Evolutionary conservation across 2,888 invertebrate species (phyloP).

Genomic region (Aspidiotus rigidus): DNA sequence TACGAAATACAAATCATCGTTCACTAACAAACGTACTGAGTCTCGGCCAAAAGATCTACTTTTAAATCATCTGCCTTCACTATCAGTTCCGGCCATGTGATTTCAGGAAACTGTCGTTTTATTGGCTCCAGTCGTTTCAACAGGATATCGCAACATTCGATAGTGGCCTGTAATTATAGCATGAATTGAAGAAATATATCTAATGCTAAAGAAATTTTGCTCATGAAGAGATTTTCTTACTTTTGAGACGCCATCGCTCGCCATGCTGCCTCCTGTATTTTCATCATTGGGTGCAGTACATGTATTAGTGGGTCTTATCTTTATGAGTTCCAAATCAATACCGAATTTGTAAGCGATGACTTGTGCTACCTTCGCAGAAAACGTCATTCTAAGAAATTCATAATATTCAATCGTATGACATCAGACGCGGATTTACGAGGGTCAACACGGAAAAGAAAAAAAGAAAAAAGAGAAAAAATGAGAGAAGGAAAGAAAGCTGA

Average conservation of each 20-base stretch:
- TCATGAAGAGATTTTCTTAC: slow-evolving; percentile 34
- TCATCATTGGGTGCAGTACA: slow-evolving; percentile 43
- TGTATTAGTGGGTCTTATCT: slow-evolving; percentile 43
- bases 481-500: too few relatives aligned
- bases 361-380: slow-evolving; percentile 41
- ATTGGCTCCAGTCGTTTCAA: slow-evolving; percentile 59
- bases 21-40: too few relatives aligned
- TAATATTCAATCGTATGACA: too few relatives aligned
- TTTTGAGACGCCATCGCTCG: slow-evolving; percentile 40
- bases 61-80: slow-evolving; percentile 1
- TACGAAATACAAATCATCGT: too few relatives aligned
- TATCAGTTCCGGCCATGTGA: slow-evolving; percentile 65
- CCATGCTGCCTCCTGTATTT: slow-evolving; percentile 44
- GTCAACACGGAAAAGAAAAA: too few relatives aligned
- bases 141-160: slow-evolving; percentile 28
- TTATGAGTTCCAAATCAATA: slow-evolving; percentile 44
- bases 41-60: slow-evolving; percentile 20
- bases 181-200: background rate
- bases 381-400: background rate
- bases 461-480: too few relatives aligned
- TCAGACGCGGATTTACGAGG: too few relatives aligned
- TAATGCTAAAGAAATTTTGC: background rate
- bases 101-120: slow-evolving; percentile 61
- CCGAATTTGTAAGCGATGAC: slow-evolving; percentile 46
- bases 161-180: slow-evolving; percentile 16